Base-by-base conservation (phyloP, 2,797 vertebrate species). In the Hemibagrus guttatus region DNA sequence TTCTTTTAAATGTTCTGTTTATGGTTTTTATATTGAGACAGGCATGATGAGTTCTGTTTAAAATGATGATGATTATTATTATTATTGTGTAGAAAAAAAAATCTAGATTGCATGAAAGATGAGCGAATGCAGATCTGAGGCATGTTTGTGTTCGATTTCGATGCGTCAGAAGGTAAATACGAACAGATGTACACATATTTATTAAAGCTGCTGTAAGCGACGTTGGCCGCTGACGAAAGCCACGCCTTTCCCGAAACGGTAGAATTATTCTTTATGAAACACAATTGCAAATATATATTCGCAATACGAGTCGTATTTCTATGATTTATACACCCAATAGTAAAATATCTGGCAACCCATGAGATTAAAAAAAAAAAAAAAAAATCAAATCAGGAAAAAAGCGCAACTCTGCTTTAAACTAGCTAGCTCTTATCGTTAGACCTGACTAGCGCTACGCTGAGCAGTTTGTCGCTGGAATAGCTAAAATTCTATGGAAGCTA, bases 11-110 rank as follows among this genome's bases (percentile, higher is more conserved):
- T 61, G 81, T 86, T 90, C 68, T 84, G 35, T 39, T 39, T 39
- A 4, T 39, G n/a, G 71, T 61, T 87, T 90, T 86, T 81, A 81
- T 86, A 85, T 86, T n/a, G 49, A 83, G 71, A 87, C 69, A 42
- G 81, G 78, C 86, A 86, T 86, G 68, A 74, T 66, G 82, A 81
- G 66, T 74, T 84, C 39, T 84, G 84, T 88, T 42, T 81, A 59
- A 61, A 42, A 80, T 76, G 3, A 75, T 78, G 86, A 75, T 64
- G 66, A 87, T 84, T 83, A 80, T 75, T 9, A 75, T 78, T 87
- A 80, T 64, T 72, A 87, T 84, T 84, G 59, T 84, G 78, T 72
- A 54, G 63, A 54, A 28, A 76, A 87, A 80, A 66, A 71, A 79
- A 0, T 2, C 4, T 11, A 1, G 14, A 69, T 72, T 88, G 88